These are phyloP conservation scores for Mellivora capensis DNA, from an alignment of 2,113 vertebrate species.

Conservation along the genomic window DNA sequence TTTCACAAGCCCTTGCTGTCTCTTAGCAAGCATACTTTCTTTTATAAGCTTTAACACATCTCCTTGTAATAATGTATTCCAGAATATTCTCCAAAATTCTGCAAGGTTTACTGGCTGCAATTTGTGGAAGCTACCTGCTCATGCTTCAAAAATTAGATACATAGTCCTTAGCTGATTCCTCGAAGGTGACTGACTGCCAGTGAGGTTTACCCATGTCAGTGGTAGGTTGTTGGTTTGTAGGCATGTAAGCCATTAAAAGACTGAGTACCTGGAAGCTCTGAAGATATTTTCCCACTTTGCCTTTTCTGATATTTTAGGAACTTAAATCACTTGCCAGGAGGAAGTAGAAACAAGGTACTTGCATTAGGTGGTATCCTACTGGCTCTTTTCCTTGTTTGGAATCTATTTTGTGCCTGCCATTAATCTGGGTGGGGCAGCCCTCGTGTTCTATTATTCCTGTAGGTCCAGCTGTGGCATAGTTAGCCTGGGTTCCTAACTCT, in stretches of 20 bases:
- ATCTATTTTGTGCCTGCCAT: background rate
- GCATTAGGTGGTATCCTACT: background rate
- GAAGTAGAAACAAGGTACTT: conserved; percentile 32
- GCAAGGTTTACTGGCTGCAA: background rate
- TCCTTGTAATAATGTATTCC: background rate
- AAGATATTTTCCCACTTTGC: background rate
- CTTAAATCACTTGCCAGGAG: background rate
- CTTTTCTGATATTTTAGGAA: background rate
- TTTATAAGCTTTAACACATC: background rate
- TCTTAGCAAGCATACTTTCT: background rate
- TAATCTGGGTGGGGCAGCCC: background rate
- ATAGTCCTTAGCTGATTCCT: background rate
- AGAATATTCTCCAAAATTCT: conserved; percentile 10
- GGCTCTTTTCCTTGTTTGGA: background rate
- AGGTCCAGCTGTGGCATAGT: background rate
- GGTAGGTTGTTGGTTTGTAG: background rate
- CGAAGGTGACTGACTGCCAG: background rate
- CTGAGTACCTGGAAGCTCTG: background rate
- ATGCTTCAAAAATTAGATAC: background rate
- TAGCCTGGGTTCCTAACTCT: background rate
- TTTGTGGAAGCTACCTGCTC: background rate
- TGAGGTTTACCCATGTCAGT: background rate
- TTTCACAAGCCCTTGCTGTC: background rate
- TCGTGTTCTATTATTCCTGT: background rate
- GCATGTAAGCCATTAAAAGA: background rate